Base-by-base conservation (phyloP, 2,797 vertebrate genomes). In the Catharus ustulatus region DNA sequence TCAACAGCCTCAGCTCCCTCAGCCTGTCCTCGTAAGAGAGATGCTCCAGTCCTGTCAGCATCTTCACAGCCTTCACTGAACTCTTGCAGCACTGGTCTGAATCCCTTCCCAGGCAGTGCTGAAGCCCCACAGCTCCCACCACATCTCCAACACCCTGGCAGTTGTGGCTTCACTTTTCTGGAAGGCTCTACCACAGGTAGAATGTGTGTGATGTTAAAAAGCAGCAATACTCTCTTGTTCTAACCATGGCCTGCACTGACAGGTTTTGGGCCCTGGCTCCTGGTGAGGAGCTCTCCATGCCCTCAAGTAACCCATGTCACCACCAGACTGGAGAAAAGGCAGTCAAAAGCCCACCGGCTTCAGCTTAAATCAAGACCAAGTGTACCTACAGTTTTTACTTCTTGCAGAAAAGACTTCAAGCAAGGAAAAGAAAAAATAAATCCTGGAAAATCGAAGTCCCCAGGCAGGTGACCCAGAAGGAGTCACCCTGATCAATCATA, bases 401-500 rank as follows among this genome's bases (percentile, higher is more conserved):
- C 10, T 85, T 74, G 30, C 40, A 78, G 2, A 1, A 16, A 79
- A 24, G 14, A 58, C 36, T 76, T 85, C 40, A 52, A 58, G 27
- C 15, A 32, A 71, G n/a, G 13, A n/a, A 57, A 72, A 64, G 2
- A 5, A 72, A 92, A 84, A 72, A 6, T 6, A 24, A 94, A 38
- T 24, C 38, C 73, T 42, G 18, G 38, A 81, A 71, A 73, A 51
- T 16, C 6, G 14, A 90, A 67, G 15, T 29, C 5, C 16, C 18
- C 20, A 16, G 17, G 27, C 43, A n/a, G 59, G 20, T 17, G 26
- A 61, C 15, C 30, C 46, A 68, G 32, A 38, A 88, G 51, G 10
- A 43, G 30, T 30, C 51, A 79, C 21, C 11, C 13, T 2, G 3
- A 19, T 0, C 1, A 2, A 21, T 0, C 1, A 2, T 0, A 40